phyloP scores from a whole-genome alignment of 2,113 vertebrate genomes.

The Mustela lutreola region DNA sequence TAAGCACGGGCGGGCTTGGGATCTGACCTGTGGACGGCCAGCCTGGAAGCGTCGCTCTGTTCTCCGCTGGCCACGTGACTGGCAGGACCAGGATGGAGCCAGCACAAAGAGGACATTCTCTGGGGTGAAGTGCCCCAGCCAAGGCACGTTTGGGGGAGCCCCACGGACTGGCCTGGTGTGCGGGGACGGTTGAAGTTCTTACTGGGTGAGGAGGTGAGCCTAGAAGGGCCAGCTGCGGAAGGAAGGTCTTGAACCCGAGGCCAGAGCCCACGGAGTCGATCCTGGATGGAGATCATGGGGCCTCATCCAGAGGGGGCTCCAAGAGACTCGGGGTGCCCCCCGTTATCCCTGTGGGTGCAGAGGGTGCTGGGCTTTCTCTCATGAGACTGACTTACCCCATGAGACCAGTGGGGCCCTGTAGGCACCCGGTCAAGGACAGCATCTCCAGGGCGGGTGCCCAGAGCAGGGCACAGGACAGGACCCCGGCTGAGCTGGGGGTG shows the following conservation, averaged over 20 bases:
- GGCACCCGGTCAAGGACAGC: neutral
- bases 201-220: too few species aligned
- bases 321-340: neutral
- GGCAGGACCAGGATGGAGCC: neutral
- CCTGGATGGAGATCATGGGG: neutral
- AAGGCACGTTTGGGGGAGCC: neutral
- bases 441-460: neutral
- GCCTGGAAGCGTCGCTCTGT: neutral
- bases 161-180: neutral
- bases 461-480: neutral
- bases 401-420: rapidly evolving
- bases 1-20: too few species aligned
- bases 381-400: rapidly evolving
- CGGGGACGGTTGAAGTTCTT: rapidly evolving
- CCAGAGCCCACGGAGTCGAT: too few species aligned
- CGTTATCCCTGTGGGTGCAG: too few species aligned
- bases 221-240: neutral
- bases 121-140: neutral
- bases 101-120: rapidly evolving
- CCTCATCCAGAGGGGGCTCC: neutral
- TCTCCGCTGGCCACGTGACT: neutral
- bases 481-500: rapidly evolving
- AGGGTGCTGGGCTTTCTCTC: rapidly evolving
- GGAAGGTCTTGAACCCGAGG: neutral
- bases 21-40: too few species aligned